Evolutionary conservation across 2,113 vertebrate species (phyloP), one percentile per base, ranked within the genome.

Genomic region (Sceloporus undulatus): DNA sequence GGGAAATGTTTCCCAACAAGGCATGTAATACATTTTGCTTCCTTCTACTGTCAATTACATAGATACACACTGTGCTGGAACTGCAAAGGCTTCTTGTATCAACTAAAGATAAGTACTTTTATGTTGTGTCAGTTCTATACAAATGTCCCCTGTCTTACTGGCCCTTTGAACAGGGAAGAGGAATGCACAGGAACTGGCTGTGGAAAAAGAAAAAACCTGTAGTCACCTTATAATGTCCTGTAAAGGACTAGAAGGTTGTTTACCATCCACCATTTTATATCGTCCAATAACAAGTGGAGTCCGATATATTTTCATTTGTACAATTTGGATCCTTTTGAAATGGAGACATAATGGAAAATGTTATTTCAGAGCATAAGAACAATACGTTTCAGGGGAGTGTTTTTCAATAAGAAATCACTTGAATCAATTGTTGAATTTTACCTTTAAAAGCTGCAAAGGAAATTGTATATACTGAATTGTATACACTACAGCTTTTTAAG

Each of bases 291-390:
- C 76, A 27, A 93, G 54, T 1, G 96, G 79, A 1, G 94, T 93
- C 84, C 90, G 91, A 13, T 93, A 77, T 85, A 96, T 95, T 86
- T 94, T 96, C 96, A 96, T 92, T 85, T 96, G 96, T 48, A 95
- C 93, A 66, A 96, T 92, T 2, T 29, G 88, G 85, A 97, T 94
- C 92, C 96, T 97, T 90, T 83, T 75, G 88, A 92, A 91, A 89
- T 11, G 88, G 83, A 77, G 11, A 79, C 11, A 66, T 68, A 11
- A 29, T 74, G 75, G 1, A 79, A 0, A 65, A 9, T 48, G 8
- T 1, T 4, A 82, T 56, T 79, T 79, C 0, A 82, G 62, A 85
- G 42, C 27, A 89, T 54, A 82, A 70, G 54, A 27, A 74, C 0
- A 54, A 82, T 54, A 48, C n/a, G 40, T 85, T n/a, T 1, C 0